Conservation (phyloP, 2,888 invertebrate species). For the Galerucella nymphaeae region DNA sequence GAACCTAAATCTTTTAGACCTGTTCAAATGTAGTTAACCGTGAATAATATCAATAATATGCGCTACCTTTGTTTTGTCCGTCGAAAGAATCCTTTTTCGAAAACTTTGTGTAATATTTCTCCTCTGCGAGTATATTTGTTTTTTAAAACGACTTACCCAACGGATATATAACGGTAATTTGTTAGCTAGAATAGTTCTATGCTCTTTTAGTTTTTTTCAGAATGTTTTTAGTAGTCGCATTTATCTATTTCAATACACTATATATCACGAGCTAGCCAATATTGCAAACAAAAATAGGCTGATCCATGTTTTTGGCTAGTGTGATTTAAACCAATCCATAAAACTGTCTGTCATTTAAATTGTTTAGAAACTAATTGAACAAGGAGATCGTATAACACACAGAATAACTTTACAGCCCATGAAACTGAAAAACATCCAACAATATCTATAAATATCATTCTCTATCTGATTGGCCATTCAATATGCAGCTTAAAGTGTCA, state of each 20-base stretch:
- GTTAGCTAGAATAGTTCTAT: conserved; percentile 17
- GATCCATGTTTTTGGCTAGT: neutral
- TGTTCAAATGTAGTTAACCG: too few relatives aligned
- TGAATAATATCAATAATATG: too few relatives aligned
- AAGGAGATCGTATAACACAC: too few relatives aligned
- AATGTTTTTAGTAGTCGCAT: conserved; percentile 24
- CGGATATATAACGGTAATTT: conserved; percentile 25
- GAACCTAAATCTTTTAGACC: too few relatives aligned
- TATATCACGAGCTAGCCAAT: conserved; percentile 21
- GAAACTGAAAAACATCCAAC: too few relatives aligned
- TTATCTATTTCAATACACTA: conserved; percentile 30
- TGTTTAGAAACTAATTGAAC: neutral
- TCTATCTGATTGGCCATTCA: too few relatives aligned
- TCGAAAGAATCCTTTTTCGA: neutral
- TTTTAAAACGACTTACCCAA: neutral
- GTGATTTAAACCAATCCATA: too few relatives aligned
- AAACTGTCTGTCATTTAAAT: neutral
- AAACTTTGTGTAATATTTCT: neutral
- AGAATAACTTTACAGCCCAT: too few relatives aligned
- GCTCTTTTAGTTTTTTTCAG: conserved; percentile 10
- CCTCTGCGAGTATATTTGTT: neutral
- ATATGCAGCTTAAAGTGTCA: too few relatives aligned
- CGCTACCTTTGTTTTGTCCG: too few relatives aligned
- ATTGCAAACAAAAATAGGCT: conserved; percentile 18
- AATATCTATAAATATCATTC: too few relatives aligned